Percentiles rank a stretch among this genome's conserved stretches.
These are phyloP conservation scores for Chloroceryle amazona DNA, from an alignment of 2,797 vertebrate species.

Conservation along the genomic window DNA sequence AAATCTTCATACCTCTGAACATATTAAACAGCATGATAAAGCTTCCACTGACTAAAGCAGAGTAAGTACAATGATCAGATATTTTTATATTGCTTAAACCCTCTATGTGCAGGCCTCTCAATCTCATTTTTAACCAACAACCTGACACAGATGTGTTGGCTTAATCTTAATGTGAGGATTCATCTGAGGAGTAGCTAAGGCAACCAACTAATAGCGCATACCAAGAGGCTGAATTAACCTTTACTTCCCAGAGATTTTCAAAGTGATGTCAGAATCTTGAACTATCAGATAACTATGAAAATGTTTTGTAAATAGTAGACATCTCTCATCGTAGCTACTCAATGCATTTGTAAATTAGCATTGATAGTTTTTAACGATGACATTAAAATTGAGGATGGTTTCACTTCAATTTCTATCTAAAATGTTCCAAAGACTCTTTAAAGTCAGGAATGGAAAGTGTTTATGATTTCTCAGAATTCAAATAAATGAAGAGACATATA, in stretches of 20 bases:
- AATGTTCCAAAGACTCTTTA: not conserved
- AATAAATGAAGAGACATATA: not conserved
- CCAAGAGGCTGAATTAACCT: not conserved
- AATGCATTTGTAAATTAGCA: not conserved
- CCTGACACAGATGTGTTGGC: not conserved
- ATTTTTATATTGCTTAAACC: not conserved
- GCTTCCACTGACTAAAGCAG: not conserved
- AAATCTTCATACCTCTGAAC: not conserved
- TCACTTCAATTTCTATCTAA: not conserved
- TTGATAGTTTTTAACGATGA: not conserved
- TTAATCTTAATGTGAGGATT: slow-evolving; percentile 5
- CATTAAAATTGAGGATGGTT: not conserved
- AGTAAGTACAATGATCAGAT: not conserved
- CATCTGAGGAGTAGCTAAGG: slow-evolving; percentile 1
- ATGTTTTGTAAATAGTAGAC: not conserved
- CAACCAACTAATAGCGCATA: not conserved
- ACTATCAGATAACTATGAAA: not conserved
- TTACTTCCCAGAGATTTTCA: not conserved
- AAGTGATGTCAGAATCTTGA: not conserved
- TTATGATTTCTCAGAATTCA: not conserved
- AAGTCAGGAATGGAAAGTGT: not conserved
- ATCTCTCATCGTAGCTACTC: not conserved
- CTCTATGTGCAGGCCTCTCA: not conserved
- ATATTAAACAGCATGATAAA: not conserved
- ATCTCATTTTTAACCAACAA: not conserved